These are phyloP conservation scores for Nothoprocta perdicaria DNA, from an alignment of 2,113 vertebrate genomes.

Conservation along the genomic window DNA sequence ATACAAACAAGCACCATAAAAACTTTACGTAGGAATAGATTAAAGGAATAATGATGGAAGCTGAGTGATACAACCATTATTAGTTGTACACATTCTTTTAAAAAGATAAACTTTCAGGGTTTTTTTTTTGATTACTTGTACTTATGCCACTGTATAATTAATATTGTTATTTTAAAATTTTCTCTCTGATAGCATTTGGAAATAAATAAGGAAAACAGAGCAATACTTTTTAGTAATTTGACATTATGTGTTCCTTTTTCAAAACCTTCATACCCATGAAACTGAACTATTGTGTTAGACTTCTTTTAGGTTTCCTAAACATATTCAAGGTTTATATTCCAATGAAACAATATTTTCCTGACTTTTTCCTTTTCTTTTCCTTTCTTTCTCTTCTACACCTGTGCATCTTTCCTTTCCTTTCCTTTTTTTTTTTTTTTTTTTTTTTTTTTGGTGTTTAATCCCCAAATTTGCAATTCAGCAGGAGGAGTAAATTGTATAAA, in stretches of 20 bases:
- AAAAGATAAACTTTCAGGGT: background rate
- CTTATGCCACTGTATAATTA: background rate
- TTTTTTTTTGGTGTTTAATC: background rate
- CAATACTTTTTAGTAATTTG: background rate
- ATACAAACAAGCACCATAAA: background rate
- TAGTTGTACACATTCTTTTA: background rate
- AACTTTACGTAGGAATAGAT: background rate
- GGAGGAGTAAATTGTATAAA: background rate
- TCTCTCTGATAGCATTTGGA: background rate
- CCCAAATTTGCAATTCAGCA: background rate
- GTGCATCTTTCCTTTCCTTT: background rate
- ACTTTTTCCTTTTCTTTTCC: accelerated
- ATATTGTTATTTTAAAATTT: background rate
- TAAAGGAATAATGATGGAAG: background rate
- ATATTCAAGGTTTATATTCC: background rate
- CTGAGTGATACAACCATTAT: background rate
- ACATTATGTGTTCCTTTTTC: background rate
- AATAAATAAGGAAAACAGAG: background rate
- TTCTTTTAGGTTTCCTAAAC: background rate
- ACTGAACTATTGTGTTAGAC: background rate
- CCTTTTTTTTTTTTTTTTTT: background rate
- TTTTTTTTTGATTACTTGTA: background rate
- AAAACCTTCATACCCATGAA: background rate
- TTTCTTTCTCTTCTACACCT: background rate
- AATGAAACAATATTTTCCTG: background rate